Conservation (phyloP, 2,888 invertebrate species). For the Erebia epiphron region DNA sequence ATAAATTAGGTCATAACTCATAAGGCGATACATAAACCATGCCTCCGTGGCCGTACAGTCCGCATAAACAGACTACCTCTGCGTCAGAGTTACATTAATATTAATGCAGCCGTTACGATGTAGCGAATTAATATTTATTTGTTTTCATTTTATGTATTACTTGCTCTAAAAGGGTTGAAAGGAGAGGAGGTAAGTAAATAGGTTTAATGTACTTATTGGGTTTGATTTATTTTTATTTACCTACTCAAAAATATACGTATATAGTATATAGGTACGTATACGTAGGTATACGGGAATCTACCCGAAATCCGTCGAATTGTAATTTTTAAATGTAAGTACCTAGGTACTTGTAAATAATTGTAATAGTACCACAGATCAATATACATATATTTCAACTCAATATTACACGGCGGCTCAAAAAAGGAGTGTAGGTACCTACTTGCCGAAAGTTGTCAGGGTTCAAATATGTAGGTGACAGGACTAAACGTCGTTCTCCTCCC, state of each 20-base stretch:
- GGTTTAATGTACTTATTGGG: constrained; percentile 5
- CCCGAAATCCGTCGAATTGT: no score
- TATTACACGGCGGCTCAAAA: no score
- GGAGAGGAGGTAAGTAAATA: not conserved
- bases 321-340: no score
- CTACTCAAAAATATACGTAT: not conserved
- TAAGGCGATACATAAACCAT: constrained; percentile 33
- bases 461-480: no score
- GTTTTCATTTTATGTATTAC: constrained; percentile 21
- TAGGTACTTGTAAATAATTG: no score
- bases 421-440: no score
- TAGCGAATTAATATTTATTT: constrained; percentile 41
- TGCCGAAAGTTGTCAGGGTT: no score
- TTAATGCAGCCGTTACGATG: constrained; percentile 48
- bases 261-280: no score
- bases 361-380: no score
- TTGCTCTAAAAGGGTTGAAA: constrained; percentile 31
- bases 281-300: no score
- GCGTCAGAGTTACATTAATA: constrained; percentile 47
- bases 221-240: constrained; percentile 17
- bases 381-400: no score
- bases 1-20: constrained; percentile 40
- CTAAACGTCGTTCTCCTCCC: no score
- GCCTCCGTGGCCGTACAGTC: constrained; percentile 13
- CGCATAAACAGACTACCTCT: constrained; percentile 44